Percentiles rank a stretch among this genome's conserved stretches.
Evolutionary conservation across 2,797 vertebrate species (phyloP).

Genomic region (Hypotaenidia okinawae): DNA sequence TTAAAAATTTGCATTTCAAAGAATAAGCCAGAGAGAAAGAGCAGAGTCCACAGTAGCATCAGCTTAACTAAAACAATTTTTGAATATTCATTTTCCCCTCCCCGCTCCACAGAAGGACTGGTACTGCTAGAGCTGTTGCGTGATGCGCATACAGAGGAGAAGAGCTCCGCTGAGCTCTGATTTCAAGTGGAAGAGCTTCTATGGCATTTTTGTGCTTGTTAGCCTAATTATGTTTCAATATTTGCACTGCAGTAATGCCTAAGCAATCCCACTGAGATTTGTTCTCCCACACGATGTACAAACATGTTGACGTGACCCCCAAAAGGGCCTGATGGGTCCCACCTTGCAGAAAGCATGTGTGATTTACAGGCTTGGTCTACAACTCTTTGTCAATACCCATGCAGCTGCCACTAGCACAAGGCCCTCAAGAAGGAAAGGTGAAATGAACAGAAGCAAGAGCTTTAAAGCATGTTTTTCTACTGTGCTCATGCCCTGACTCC

Average conservation of each 20-base stretch:
- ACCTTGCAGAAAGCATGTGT: rapidly evolving
- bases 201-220: background rate
- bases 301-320: background rate
- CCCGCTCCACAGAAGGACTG: background rate
- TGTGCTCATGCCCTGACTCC: background rate
- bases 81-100: constrained; percentile 43
- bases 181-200: background rate
- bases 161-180: background rate
- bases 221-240: background rate
- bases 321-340: background rate
- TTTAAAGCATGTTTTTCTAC: background rate
- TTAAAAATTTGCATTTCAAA: constrained; percentile 39
- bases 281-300: background rate
- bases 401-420: background rate
- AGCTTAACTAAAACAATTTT: background rate
- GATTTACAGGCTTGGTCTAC: background rate
- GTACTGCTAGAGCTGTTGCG: background rate
- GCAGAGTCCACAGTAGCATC: background rate
- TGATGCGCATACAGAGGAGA: background rate
- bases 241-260: background rate
- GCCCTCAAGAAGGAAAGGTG: background rate
- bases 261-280: background rate
- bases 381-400: background rate
- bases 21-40: background rate
- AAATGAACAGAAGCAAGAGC: background rate